These are phyloP conservation scores for Epistrophella euchroma DNA, from an alignment of 2,888 invertebrate species.

Conservation along the genomic window DNA sequence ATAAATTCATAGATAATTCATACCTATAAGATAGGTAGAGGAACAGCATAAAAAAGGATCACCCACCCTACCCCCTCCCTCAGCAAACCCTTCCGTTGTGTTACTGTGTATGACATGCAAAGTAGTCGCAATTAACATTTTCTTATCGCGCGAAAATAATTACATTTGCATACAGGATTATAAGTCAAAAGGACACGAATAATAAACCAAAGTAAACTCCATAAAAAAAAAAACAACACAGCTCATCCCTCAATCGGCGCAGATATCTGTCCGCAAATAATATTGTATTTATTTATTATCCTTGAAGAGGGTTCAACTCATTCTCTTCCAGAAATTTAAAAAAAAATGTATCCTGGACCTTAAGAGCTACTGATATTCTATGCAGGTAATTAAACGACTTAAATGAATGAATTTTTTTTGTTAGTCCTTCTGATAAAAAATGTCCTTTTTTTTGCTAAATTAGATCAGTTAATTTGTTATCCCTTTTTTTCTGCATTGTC, in stretches of 20 bases:
- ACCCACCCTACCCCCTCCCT: too few relatives aligned
- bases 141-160: constrained; percentile 74
- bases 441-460: constrained; percentile 64
- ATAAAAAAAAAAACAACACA: constrained; percentile 46
- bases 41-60: constrained; percentile 18
- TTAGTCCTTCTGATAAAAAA: constrained; percentile 64
- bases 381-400: constrained; percentile 69
- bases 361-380: constrained; percentile 35
- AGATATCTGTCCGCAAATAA: constrained; percentile 59
- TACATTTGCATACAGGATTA: constrained; percentile 74
- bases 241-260: constrained; percentile 50
- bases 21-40: neutral
- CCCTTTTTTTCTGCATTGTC: constrained; percentile 37
- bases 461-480: constrained; percentile 68
- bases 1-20: constrained; percentile 73
- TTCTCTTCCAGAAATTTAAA: neutral
- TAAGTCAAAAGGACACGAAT: constrained; percentile 46
- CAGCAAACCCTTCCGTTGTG: neutral
- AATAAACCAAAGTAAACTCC: constrained; percentile 19
- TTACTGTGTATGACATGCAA: constrained; percentile 65
- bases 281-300: constrained; percentile 27
- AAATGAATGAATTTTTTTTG: constrained; percentile 50
- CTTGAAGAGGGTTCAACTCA: constrained; percentile 40
- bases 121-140: constrained; percentile 73
- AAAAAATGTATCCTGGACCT: constrained; percentile 24